A percentile compares a stretch with the other conserved stretches of the same genome.
Evolutionary conservation across 1,140 invertebrate genomes (phyloP).

Genomic region (Brevipalpus yothersi): DNA sequence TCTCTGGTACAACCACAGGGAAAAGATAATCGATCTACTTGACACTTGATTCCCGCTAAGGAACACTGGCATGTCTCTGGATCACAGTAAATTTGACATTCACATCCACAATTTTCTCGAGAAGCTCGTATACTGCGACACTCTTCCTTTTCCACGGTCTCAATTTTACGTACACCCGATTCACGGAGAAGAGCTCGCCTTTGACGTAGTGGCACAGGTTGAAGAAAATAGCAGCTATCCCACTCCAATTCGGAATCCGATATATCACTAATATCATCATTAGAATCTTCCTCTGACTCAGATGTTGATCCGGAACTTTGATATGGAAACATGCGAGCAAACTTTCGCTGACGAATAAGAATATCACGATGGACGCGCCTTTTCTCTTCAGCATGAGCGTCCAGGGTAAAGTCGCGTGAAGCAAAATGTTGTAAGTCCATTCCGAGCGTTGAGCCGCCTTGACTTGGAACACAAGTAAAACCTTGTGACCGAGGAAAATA

Average conservation of each 20-base stretch:
- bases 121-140: conserved; percentile 73
- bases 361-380: conserved; percentile 54
- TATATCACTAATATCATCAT: conserved; percentile 48
- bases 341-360: conserved; percentile 42
- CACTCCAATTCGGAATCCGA: conserved; percentile 61
- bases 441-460: conserved; percentile 76
- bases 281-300: conserved; percentile 12
- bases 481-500: conserved; percentile 86
- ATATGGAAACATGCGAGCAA: conserved; percentile 19
- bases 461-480: conserved; percentile 86
- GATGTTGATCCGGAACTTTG: conserved; percentile 5
- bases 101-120: conserved; percentile 79
- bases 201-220: conserved; percentile 76
- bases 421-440: conserved; percentile 67
- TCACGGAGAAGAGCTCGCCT: conserved; percentile 56
- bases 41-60: conserved; percentile 81
- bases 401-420: conserved; percentile 42
- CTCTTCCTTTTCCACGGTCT: conserved; percentile 75
- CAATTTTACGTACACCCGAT: conserved; percentile 76
- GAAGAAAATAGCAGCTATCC: conserved; percentile 68
- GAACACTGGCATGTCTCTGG: conserved; percentile 83
- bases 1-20: conserved; percentile 86
- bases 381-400: conserved; percentile 64
- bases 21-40: conserved; percentile 80
- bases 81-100: conserved; percentile 76